These are phyloP conservation scores for Lepidurus apus DNA, from an alignment of 1,140 invertebrate genomes.

Conservation along the genomic window DNA sequence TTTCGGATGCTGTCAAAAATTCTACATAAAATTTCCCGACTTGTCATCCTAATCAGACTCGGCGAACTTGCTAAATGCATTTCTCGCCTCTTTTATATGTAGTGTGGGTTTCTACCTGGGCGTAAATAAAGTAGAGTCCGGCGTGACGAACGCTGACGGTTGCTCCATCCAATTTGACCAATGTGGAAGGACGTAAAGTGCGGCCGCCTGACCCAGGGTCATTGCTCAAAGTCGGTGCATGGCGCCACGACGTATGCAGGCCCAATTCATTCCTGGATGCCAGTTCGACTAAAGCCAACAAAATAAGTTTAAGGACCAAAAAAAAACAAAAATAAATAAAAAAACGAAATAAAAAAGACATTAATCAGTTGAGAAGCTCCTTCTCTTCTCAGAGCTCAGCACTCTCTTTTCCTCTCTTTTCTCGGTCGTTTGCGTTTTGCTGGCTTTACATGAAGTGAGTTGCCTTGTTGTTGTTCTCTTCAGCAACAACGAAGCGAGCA, in stretches of 20 bases:
- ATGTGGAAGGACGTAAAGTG: conserved; percentile 20
- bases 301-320: neutral
- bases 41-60: neutral
- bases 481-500: conserved; percentile 1
- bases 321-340: neutral
- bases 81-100: too few relatives aligned
- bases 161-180: conserved; percentile 33
- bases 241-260: conserved; percentile 33
- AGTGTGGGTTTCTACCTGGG: conserved; percentile 47
- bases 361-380: neutral
- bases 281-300: conserved; percentile 30
- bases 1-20: neutral
- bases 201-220: neutral
- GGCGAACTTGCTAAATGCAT: neutral
- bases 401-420: neutral
- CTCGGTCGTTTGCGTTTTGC: neutral
- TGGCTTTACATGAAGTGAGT: neutral
- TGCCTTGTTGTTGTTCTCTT: neutral
- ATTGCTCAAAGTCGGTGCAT: conserved; percentile 21
- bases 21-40: neutral
- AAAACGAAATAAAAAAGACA: neutral
- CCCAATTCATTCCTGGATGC: conserved; percentile 34
- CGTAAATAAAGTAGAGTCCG: conserved; percentile 61
- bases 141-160: conserved; percentile 49
- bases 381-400: neutral